These are phyloP conservation scores for Amblyjoppa fuscipennis DNA, from an alignment of 2,888 invertebrate genomes.

Conservation along the genomic window DNA sequence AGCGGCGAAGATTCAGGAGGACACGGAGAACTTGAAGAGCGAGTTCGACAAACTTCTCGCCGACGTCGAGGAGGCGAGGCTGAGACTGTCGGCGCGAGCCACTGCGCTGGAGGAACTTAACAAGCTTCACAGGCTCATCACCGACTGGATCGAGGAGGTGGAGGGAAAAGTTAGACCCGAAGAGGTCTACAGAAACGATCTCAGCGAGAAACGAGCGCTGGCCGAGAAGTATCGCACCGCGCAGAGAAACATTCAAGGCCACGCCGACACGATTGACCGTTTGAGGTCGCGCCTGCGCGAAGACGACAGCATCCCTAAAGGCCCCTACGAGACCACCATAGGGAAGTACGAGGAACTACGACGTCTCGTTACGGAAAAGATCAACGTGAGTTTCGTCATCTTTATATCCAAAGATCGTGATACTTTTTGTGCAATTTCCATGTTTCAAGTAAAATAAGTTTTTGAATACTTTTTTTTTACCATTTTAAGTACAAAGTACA, in stretches of 20 bases:
- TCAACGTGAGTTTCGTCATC: conserved; percentile 86
- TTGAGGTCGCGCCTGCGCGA: conserved; percentile 91
- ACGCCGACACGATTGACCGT: conserved; percentile 92
- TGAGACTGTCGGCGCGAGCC: conserved; percentile 91
- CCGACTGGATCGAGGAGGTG: conserved; percentile 95
- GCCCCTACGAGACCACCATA: conserved; percentile 90
- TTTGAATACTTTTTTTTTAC: too few relatives aligned
- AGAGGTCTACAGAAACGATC: conserved; percentile 91
- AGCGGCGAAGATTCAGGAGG: conserved; percentile 95
- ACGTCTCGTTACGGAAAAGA: conserved; percentile 89
- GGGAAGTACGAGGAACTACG: conserved; percentile 90
- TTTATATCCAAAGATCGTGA: neutral
- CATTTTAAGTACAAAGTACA: too few relatives aligned
- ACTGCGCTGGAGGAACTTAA: conserved; percentile 94
- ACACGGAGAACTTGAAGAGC: conserved; percentile 94
- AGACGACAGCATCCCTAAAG: conserved; percentile 89
- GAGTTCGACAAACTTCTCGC: conserved; percentile 95
- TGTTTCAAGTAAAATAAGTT: too few relatives aligned
- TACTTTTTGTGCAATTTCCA: neutral
- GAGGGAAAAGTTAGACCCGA: conserved; percentile 93
- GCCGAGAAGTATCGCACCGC: conserved; percentile 95
- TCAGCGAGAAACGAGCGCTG: conserved; percentile 96
- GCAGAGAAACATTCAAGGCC: conserved; percentile 93
- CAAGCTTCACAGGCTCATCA: conserved; percentile 92
- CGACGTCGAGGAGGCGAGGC: conserved; percentile 93